Conservation (phyloP, 1,140 invertebrate species). For the Hydropsyche tenuis region DNA sequence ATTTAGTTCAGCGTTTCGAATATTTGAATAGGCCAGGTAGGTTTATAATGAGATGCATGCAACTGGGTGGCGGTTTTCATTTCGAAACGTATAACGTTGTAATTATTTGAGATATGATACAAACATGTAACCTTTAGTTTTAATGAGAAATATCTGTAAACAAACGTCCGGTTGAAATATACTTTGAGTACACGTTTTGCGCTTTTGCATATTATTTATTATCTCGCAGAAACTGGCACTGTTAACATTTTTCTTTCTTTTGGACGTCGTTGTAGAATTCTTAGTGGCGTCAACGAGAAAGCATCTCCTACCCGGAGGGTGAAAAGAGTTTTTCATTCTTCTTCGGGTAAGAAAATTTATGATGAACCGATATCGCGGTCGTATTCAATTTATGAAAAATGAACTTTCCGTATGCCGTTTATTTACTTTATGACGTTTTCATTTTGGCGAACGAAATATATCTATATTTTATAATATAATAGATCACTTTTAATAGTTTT, state of each 20-base stretch:
- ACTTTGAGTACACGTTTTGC: too few relatives aligned
- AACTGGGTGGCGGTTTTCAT: too few relatives aligned
- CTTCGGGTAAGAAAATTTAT: neutral
- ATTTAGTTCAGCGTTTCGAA: too few relatives aligned
- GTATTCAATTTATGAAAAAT: slow-evolving; percentile 11
- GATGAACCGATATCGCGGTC: neutral
- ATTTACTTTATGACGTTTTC: neutral
- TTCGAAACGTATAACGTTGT: too few relatives aligned
- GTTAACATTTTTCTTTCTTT: neutral
- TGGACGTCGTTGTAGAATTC: neutral
- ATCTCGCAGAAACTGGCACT: neutral
- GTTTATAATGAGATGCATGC: too few relatives aligned
- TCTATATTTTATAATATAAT: neutral
- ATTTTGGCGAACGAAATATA: neutral
- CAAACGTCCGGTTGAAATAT: too few relatives aligned
- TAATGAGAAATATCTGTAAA: too few relatives aligned
- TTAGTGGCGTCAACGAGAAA: neutral
- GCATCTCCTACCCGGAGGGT: neutral
- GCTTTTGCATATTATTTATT: too few relatives aligned
- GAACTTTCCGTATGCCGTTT: neutral
- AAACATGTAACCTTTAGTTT: too few relatives aligned
- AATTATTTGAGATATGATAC: too few relatives aligned
- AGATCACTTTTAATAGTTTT: too few relatives aligned
- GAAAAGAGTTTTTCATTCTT: neutral
- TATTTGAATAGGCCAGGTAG: too few relatives aligned